A percentile compares a stretch with the other conserved stretches of the same genome.
Conservation (phyloP, 1,140 invertebrate species). For the Drosophila elegans region DNA sequence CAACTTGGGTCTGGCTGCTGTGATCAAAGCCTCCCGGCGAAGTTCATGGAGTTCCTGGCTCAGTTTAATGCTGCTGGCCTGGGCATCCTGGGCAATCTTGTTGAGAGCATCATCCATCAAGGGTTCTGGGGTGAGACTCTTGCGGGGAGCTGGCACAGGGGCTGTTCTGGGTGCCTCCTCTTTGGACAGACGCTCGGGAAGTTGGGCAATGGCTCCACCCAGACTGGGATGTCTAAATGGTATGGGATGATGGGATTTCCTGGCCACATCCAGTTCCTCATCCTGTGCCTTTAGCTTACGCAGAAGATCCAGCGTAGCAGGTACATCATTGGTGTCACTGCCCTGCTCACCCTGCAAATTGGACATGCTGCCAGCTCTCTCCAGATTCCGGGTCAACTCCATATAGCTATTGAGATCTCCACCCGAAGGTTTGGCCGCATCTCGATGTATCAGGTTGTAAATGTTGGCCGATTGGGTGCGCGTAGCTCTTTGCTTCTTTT, state of each 20-base stretch:
- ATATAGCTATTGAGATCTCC: conserved; percentile 80
- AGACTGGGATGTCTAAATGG: conserved; percentile 79
- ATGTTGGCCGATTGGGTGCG: conserved; percentile 93
- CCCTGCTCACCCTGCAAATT: conserved; percentile 51
- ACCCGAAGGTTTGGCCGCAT: conserved; percentile 82
- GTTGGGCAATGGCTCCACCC: conserved; percentile 74
- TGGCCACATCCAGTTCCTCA: conserved; percentile 40
- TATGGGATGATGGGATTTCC: conserved; percentile 43
- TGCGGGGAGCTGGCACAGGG: conserved; percentile 75
- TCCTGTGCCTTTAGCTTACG: conserved; percentile 75
- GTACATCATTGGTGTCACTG: conserved; percentile 55
- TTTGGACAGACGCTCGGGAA: conserved; percentile 62
- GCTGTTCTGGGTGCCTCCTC: conserved; percentile 31
- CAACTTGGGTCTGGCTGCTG: conserved; percentile 63
- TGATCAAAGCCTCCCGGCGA: conserved; percentile 78
- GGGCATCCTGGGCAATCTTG: conserved; percentile 87
- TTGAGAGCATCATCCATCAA: conserved; percentile 86
- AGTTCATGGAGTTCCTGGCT: conserved; percentile 85
- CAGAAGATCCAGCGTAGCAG: conserved; percentile 69
- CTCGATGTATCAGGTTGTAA: conserved; percentile 89
- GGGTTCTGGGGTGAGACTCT: conserved; percentile 77
- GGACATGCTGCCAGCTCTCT: conserved; percentile 77
- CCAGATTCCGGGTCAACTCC: conserved; percentile 70
- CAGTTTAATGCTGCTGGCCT: conserved; percentile 86
- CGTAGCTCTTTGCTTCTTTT: conserved; percentile 90